phyloP scores from a whole-genome alignment of 2,888 invertebrate species.

The Ormyrus nitidulus region DNA sequence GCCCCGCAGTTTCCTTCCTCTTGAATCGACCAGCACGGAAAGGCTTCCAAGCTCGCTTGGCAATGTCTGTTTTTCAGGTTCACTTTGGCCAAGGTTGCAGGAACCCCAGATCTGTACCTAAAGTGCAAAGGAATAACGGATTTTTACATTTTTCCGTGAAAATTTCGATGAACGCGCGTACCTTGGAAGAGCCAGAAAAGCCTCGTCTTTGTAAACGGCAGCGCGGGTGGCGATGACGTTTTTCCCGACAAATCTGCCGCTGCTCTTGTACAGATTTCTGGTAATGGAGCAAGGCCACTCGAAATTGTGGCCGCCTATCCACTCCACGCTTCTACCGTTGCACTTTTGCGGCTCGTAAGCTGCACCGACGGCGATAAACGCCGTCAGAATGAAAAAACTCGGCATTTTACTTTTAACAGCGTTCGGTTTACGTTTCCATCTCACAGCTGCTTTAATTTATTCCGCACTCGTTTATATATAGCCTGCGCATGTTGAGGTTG shows the following conservation, averaged over 20 bases:
- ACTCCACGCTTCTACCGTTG: slow-evolving; percentile 42
- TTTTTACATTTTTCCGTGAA: not conserved
- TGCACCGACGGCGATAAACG: not conserved
- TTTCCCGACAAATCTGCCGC: slow-evolving; percentile 78
- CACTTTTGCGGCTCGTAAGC: slow-evolving; percentile 4
- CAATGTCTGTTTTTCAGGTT: slow-evolving; percentile 77
- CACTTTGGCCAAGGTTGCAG: slow-evolving; percentile 79
- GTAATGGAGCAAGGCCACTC: slow-evolving; percentile 80
- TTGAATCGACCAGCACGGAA: slow-evolving; percentile 83
- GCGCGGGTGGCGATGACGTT: slow-evolving; percentile 80
- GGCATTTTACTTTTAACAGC: slow-evolving; percentile 6
- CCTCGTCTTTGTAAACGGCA: slow-evolving; percentile 79
- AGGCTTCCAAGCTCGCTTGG: slow-evolving; percentile 78
- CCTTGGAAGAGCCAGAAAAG: slow-evolving; percentile 79
- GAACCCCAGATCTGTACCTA: slow-evolving; percentile 79
- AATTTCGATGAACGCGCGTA: slow-evolving; percentile 51
- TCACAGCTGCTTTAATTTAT: not conserved
- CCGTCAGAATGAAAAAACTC: not conserved
- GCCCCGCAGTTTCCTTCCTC: slow-evolving; percentile 81
- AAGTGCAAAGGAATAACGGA: not conserved
- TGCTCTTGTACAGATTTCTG: slow-evolving; percentile 78
- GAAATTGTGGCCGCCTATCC: slow-evolving; percentile 74
- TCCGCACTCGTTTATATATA: slow-evolving; percentile 28
- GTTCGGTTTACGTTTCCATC: too few species aligned
- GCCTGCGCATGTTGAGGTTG: not conserved